Conservation (phyloP, 2,888 invertebrate genomes). For the Apoderus coryli region DNA sequence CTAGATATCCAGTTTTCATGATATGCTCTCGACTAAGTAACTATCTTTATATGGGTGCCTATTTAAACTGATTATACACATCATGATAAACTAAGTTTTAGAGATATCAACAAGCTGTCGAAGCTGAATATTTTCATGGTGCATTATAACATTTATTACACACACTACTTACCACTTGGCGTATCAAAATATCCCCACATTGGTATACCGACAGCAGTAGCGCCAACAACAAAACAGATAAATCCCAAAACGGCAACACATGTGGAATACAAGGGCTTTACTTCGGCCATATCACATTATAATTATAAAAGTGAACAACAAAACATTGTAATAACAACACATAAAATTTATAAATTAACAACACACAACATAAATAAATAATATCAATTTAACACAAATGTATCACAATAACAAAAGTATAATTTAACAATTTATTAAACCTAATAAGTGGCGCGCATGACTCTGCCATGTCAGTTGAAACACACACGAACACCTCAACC, state of each 20-base stretch:
- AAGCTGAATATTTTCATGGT: neutral
- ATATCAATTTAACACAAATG: too few species aligned
- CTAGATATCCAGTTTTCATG: too few species aligned
- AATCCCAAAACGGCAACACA: constrained; percentile 57
- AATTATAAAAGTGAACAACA: too few species aligned
- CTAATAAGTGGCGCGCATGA: too few species aligned
- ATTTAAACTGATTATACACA: too few species aligned
- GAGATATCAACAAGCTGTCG: neutral
- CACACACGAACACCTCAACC: too few species aligned
- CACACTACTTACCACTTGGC: constrained; percentile 45
- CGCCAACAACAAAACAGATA: constrained; percentile 66
- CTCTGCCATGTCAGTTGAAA: too few species aligned
- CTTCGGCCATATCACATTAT: constrained; percentile 39
- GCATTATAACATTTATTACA: neutral
- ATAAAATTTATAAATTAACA: constrained; percentile 14
- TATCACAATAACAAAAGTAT: too few species aligned
- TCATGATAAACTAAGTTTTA: too few species aligned
- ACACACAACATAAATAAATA: constrained; percentile 15
- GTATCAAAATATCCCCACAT: constrained; percentile 77
- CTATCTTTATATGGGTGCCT: too few species aligned
- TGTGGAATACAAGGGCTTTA: constrained; percentile 51
- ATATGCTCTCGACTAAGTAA: too few species aligned
- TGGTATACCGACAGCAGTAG: constrained; percentile 69
- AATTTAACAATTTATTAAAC: too few species aligned
- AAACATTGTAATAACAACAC: constrained; percentile 18